A percentile compares a stretch with the other conserved stretches of the same genome.
Conservation (phyloP, 2,888 invertebrate genomes). For the Pheosia tremula region DNA sequence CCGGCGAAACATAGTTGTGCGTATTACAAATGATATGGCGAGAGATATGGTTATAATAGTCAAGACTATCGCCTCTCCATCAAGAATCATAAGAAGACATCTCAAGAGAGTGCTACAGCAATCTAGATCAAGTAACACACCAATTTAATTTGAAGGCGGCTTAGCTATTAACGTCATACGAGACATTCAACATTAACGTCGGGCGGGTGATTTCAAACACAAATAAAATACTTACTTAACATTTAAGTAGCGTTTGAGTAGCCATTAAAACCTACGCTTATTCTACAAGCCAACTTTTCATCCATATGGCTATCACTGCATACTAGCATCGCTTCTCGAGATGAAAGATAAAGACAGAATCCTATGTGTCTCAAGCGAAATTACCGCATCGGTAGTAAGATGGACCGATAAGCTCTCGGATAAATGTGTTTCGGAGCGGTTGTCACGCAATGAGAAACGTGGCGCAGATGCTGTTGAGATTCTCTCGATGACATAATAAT, state of each 20-base stretch:
- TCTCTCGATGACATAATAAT: not conserved
- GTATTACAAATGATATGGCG: not conserved
- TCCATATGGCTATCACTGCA: not conserved
- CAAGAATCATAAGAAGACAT: too few relatives aligned
- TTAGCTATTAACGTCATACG: too few relatives aligned
- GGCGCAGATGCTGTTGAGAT: not conserved
- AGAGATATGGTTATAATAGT: too few relatives aligned
- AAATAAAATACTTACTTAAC: not conserved
- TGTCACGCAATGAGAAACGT: slow-evolving; percentile 14
- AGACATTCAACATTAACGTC: too few relatives aligned
- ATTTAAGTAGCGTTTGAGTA: too few relatives aligned
- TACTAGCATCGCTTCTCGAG: not conserved
- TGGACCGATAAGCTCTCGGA: not conserved
- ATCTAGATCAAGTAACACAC: too few relatives aligned
- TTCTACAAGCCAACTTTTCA: not conserved
- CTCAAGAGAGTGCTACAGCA: too few relatives aligned
- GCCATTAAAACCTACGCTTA: not conserved
- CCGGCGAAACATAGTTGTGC: not conserved
- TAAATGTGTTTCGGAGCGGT: not conserved
- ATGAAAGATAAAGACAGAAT: not conserved
- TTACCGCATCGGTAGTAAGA: not conserved
- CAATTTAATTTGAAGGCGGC: too few relatives aligned
- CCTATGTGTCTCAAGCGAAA: not conserved
- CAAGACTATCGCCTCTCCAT: too few relatives aligned
- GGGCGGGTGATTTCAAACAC: too few relatives aligned